Evolutionary conservation across 2,888 invertebrate species (phyloP), one percentile per base, ranked within the genome.

Genomic region (Opisthograptis luteolata): DNA sequence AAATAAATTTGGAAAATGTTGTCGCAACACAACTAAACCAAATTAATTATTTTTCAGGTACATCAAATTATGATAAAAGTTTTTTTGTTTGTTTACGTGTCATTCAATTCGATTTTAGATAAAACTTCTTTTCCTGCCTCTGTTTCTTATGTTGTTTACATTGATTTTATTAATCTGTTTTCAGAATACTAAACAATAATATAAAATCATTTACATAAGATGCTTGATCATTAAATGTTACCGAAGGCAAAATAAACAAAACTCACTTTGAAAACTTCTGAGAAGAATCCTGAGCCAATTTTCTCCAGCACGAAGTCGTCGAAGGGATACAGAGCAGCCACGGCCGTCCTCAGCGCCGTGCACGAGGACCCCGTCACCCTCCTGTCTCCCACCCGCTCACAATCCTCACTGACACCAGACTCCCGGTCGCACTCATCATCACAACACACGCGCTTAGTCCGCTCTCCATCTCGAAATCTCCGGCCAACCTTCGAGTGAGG

Each of bases 201-300:
- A n/a, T n/a, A n/a, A n/a, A n/a, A n/a, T n/a, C n/a, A n/a, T n/a
- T n/a, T n/a, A n/a, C n/a, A n/a, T n/a, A n/a, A n/a, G n/a, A n/a
- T n/a, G n/a, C n/a, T n/a, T n/a, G n/a, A n/a, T n/a, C n/a, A n/a
- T n/a, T n/a, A n/a, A n/a, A n/a, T n/a, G n/a, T n/a, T n/a, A n/a
- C n/a, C 7, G 20, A 20, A 13, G 8, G 1, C 12, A n/a, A 13
- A 13, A 13, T 7, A 46, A 56, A 39, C 5, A 43, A 39, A 25
- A 85, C 93, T 92, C 91, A 98, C 99, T 96, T 98, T 98, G 91
- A 96, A 98, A 57, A 99, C 98, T 92, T 98, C 97, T 2, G 98
- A 98, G 92, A 98, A 99, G 91, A 99, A 99, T 59, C 99, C 99
- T 39, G 95, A 93, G 35, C 98, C 99, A 73, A 99, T 96, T 88